phyloP scores from a whole-genome alignment of 2,113 vertebrate species.

The Microtus pennsylvanicus region DNA sequence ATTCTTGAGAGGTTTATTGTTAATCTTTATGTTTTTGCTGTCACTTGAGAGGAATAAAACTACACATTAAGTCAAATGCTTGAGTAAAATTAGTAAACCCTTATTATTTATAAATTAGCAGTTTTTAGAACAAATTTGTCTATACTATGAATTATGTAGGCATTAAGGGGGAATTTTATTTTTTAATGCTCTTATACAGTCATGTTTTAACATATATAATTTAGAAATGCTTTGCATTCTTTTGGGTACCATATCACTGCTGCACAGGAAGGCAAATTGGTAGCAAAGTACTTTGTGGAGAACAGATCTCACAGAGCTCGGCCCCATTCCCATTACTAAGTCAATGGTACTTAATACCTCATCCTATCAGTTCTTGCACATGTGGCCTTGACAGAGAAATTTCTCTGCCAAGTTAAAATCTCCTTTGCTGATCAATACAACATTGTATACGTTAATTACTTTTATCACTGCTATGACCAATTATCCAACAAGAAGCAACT shows the following conservation, averaged over 20 bases:
- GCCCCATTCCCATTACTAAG: not conserved
- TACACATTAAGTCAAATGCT: constrained; percentile 39
- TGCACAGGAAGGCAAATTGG: not conserved
- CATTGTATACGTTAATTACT: not conserved
- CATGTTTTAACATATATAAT: not conserved
- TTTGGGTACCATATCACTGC: not conserved
- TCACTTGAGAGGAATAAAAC: constrained; percentile 35
- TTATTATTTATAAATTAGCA: constrained; percentile 54
- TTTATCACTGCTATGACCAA: not conserved
- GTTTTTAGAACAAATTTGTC: not conserved
- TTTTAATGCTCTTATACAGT: not conserved
- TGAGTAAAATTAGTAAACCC: constrained; percentile 17
- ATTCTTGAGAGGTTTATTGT: constrained; percentile 24
- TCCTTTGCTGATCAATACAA: not conserved
- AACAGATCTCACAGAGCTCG: not conserved
- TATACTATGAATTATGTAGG: not conserved
- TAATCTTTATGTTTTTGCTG: constrained; percentile 27
- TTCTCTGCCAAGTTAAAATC: not conserved
- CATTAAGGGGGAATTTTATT: not conserved
- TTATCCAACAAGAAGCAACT: not conserved
- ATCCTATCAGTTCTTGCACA: not conserved
- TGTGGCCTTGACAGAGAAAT: not conserved
- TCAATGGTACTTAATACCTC: not conserved
- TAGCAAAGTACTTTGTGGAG: not conserved
- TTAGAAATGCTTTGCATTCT: not conserved